These are phyloP conservation scores for Chrysomela aeneicollis DNA, from an alignment of 2,888 invertebrate genomes.

Conservation along the genomic window DNA sequence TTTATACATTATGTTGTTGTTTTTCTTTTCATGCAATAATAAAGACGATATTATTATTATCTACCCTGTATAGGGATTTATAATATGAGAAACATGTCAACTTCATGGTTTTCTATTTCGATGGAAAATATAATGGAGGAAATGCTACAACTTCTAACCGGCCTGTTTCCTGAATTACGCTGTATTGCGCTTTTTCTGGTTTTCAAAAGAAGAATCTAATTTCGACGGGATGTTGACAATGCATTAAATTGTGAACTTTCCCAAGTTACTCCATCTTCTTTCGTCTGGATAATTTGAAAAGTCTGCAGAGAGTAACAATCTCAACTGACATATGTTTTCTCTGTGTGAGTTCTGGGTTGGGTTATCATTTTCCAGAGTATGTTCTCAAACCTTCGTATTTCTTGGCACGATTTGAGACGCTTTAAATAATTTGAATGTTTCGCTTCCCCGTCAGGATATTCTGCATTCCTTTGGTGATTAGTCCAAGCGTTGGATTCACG, in stretches of 20 bases:
- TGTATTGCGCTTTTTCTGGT: background rate
- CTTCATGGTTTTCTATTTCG: no score
- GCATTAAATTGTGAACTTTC: constrained; percentile 24
- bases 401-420: no score
- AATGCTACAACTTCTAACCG: background rate
- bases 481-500: no score
- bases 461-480: no score
- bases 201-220: background rate
- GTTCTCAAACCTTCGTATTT: background rate
- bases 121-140: no score
- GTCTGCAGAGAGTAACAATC: background rate
- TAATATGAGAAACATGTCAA: no score
- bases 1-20: no score
- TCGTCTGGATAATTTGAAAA: constrained; percentile 22
- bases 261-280: constrained; percentile 19
- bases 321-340: background rate
- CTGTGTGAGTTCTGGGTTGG: background rate
- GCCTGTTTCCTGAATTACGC: background rate
- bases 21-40: no score
- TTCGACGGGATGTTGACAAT: background rate
- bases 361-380: background rate
- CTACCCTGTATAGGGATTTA: no score
- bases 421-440: no score
- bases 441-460: no score
- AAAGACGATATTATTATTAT: no score